Percentiles rank a stretch among this genome's conserved stretches.
Evolutionary conservation across 1,140 invertebrate species (phyloP).

Genomic region (Drosophila mauritiana): DNA sequence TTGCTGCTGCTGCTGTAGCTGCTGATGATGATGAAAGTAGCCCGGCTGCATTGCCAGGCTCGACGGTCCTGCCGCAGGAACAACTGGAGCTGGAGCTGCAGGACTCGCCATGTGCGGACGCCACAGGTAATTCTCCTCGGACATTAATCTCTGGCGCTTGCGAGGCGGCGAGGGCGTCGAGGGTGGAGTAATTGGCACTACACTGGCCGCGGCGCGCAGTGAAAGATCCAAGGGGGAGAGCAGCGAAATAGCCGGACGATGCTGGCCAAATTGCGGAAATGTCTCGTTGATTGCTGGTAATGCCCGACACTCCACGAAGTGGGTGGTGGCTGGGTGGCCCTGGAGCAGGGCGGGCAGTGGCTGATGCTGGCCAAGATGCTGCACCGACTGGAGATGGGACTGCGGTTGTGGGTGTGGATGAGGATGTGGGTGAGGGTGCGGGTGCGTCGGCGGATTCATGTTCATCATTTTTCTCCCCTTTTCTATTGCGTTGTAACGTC

Average conservation of each 20-base stretch:
- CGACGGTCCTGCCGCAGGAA: slow-evolving; percentile 18
- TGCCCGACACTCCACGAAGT: slow-evolving; percentile 71
- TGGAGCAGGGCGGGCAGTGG: slow-evolving; percentile 15
- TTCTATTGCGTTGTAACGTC: slow-evolving; percentile 9
- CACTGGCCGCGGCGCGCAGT: slow-evolving; percentile 83
- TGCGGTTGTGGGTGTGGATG: slow-evolving; percentile 14
- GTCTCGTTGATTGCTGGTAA: slow-evolving; percentile 83
- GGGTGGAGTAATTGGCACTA: slow-evolving; percentile 87
- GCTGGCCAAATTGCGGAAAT: slow-evolving; percentile 81
- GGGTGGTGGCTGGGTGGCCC: slow-evolving; percentile 27
- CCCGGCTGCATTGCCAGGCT: slow-evolving; percentile 19
- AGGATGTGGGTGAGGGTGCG: neutral
- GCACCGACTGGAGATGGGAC: slow-evolving; percentile 22
- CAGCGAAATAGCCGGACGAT: slow-evolving; percentile 61
- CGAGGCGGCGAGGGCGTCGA: slow-evolving; percentile 86
- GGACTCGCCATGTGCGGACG: slow-evolving; percentile 79
- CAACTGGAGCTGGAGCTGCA: slow-evolving; percentile 67
- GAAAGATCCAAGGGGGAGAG: slow-evolving; percentile 86
- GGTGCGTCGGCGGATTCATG: slow-evolving; percentile 42
- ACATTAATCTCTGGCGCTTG: slow-evolving; percentile 85
- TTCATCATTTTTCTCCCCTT: slow-evolving; percentile 51
- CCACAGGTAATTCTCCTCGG: slow-evolving; percentile 85
- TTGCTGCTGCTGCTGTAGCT: slow-evolving; percentile 34
- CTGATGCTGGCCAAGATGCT: slow-evolving; percentile 20
- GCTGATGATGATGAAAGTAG: slow-evolving; percentile 46